Base-by-base conservation (phyloP, 2,888 invertebrate species). In the Caenorhabditis uteleia region DNA sequence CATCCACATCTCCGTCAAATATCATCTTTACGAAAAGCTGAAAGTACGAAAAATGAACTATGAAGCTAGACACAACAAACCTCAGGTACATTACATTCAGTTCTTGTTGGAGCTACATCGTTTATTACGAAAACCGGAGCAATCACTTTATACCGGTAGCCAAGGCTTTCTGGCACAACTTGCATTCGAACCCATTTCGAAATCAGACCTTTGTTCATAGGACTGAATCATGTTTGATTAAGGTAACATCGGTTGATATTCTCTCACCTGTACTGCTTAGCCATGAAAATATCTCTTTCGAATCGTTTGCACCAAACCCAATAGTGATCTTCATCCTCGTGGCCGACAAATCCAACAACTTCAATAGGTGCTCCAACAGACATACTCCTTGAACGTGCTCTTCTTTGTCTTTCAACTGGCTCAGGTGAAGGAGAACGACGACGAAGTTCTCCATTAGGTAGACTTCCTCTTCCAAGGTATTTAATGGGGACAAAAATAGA, bases 401-500 rank as follows among this genome's bases (percentile, higher is more conserved):
- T n/a, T n/a, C n/a, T 10, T 10, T n/a, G 18, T 18, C 5, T 3
- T 25, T n/a, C 10, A 23, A 45, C 34, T 33, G 25, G 8, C 29
- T 26, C 20, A 14, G 36, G n/a, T 36, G 36, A 5, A 36, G 18
- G 2, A 39, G 2, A 23, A 12, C 29, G 27, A 10, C n/a, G n/a
- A 2, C 14, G 23, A 44, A 14, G 14, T 44, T 25, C 5, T 20
- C 23, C 25, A n/a, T 4, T 4, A 16, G 29, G 7, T 33, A 39
- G 1, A 21, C 27, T 12, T 47, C 55, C 12, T n/a, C n/a, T n/a
- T n/a, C n/a, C n/a, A n/a, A n/a, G n/a, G n/a, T n/a, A n/a, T n/a
- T 26, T 46, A 2, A 6, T 16, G 0, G 59, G 59, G 0, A 48
- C 43, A n/a, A 59, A 59, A n/a, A 59, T 31, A 4, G 59, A 53